Conservation (phyloP, 2,888 invertebrate species). For the Acanthosoma haemorrhoidale region DNA sequence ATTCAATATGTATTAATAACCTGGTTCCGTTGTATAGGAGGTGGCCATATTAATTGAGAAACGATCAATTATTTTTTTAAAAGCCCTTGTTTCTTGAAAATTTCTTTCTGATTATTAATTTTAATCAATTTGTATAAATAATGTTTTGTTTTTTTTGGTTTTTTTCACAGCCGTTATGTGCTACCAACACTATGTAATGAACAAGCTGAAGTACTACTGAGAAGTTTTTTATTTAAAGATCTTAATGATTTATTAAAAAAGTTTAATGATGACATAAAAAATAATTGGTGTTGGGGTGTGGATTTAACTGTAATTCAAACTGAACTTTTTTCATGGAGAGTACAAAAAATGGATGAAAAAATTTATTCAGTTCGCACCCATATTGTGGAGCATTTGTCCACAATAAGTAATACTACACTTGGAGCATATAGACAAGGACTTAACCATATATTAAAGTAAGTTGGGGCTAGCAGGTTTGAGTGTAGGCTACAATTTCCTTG, state of each 20-base stretch:
- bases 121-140: background rate
- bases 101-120: background rate
- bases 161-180: constrained; percentile 11
- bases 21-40: too few relatives aligned
- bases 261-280: constrained; percentile 46
- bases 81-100: background rate
- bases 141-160: background rate
- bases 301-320: constrained; percentile 63
- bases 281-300: constrained; percentile 62
- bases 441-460: constrained; percentile 57
- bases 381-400: constrained; percentile 54
- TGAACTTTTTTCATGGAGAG: constrained; percentile 49
- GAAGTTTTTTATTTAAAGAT: constrained; percentile 54
- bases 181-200: constrained; percentile 33
- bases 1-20: too few relatives aligned
- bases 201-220: constrained; percentile 32
- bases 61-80: background rate
- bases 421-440: constrained; percentile 75
- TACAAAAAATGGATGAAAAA: constrained; percentile 40
- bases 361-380: constrained; percentile 48
- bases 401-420: constrained; percentile 45
- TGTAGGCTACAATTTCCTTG: too few relatives aligned
- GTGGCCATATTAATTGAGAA: background rate
- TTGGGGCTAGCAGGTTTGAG: too few relatives aligned
- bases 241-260: constrained; percentile 59